Conservation (phyloP, 2,113 vertebrate species). For the Boleophthalmus pectinirostris region DNA sequence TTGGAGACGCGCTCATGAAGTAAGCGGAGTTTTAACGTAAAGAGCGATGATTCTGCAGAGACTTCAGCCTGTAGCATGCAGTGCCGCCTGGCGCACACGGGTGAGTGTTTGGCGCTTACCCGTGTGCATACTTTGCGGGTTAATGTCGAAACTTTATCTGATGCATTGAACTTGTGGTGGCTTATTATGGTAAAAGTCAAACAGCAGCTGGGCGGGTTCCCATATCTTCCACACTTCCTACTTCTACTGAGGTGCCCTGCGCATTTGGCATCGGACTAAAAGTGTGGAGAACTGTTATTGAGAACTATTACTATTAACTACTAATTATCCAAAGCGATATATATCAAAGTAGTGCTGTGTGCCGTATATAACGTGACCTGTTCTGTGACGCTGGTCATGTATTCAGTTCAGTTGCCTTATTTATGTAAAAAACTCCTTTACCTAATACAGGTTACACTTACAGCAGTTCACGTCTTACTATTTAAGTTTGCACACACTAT, state of each 20-base stretch:
- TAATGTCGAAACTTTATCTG: not conserved
- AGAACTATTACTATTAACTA: not conserved
- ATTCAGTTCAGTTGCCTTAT: no score
- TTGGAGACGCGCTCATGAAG: not conserved
- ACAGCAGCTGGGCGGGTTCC: constrained; percentile 11
- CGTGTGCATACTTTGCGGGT: not conserved
- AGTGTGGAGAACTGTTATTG: not conserved
- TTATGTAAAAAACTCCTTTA: no score
- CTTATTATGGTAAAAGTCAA: not conserved
- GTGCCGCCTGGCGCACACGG: constrained; percentile 8
- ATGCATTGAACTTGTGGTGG: not conserved
- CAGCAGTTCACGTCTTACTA: no score
- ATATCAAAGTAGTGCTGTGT: no score
- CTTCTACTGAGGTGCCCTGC: not conserved
- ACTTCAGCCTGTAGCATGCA: not conserved
- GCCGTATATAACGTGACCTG: no score
- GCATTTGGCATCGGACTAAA: not conserved
- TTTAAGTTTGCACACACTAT: no score
- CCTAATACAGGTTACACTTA: no score
- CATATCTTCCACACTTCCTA: not conserved
- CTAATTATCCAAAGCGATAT: not conserved
- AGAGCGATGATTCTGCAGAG: constrained; percentile 6
- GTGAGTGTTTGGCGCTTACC: not conserved
- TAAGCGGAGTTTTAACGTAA: not conserved
- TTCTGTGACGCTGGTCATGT: no score